Evolutionary conservation across 2,888 invertebrate genomes (phyloP), one percentile per base, ranked within the genome.

Genomic region (Cephus sareptanus): DNA sequence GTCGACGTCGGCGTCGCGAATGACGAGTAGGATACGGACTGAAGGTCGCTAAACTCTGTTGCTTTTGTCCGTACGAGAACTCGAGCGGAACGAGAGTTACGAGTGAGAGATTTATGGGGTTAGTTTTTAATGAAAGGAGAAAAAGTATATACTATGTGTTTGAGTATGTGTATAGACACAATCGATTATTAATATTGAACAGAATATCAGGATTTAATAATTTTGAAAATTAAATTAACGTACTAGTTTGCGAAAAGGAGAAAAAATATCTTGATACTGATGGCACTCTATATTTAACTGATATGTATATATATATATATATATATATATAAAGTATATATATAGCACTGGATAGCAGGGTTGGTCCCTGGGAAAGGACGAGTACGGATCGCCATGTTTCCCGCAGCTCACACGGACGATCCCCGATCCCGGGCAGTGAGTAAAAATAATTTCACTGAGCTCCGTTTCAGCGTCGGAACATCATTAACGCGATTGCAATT

Each of bases 401-500:
- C 9, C 23, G 56, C 56, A 9, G 23, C 56, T 56, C 56, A 1
- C 23, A 56, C 9, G 56, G 56, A 23, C 56, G 23, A 56, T 56
- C 56, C 56, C 9, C 56, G 23, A 34, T n/a, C 35, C 33, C 37
- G 74, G 35, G 12, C 11, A 12, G 35, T 35, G n/a, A n/a, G n/a
- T 35, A 35, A 74, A 74, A 74, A 74, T 74, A 74, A 74, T 74
- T 74, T 37, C 35, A 71, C 33, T n/a, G 71, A 31, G 71, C 33
- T 34, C 71, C 71, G 31, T 34, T 34, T 74, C 11, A 77, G 79
- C 82, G 77, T 13, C 33, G 83, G 81, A 87, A 84, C 85, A 83
- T 88, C 88, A 86, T 88, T 88, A 91, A 88, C 89, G 87, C 89
- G 87, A 86, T 90, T 88, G 89, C 88, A 89, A 90, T 90, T 90